These are phyloP conservation scores for Pocillopora verrucosa DNA, from an alignment of 64 coral and sea anemone species.

Conservation along the genomic window DNA sequence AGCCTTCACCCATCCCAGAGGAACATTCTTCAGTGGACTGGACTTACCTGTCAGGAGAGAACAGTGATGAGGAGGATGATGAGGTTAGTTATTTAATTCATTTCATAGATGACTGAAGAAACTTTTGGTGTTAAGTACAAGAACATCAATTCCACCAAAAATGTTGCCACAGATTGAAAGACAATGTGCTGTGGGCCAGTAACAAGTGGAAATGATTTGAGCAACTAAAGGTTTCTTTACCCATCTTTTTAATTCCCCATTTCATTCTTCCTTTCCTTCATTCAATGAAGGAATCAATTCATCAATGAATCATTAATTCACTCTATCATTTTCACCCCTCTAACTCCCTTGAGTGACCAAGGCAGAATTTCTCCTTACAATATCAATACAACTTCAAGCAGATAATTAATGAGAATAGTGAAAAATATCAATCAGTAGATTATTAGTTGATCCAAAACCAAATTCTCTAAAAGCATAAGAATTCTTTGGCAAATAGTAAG, in stretches of 20 bases:
- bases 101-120: background rate
- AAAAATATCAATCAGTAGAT: background rate
- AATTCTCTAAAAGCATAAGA: background rate
- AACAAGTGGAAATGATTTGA: too few species aligned
- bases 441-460: background rate
- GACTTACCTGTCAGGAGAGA: background rate
- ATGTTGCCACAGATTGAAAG: too few species aligned
- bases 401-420: background rate
- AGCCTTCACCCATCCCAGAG: conserved; percentile 23
- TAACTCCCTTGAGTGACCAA: background rate
- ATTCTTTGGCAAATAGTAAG: too few species aligned
- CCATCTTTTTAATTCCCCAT: too few species aligned
- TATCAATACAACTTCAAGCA: background rate
- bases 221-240: too few species aligned
- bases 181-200: too few species aligned
- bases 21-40: conserved; percentile 16
- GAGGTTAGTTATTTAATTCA: background rate
- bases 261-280: too few species aligned
- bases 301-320: too few species aligned
- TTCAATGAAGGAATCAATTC: too few species aligned
- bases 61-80: conserved; percentile 8
- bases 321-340: background rate
- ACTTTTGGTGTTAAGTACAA: too few species aligned
- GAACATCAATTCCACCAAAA: too few species aligned
- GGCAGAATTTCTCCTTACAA: background rate